Conservation (phyloP, 2,113 vertebrate species). For the Telmatochromis brachygnathus region DNA sequence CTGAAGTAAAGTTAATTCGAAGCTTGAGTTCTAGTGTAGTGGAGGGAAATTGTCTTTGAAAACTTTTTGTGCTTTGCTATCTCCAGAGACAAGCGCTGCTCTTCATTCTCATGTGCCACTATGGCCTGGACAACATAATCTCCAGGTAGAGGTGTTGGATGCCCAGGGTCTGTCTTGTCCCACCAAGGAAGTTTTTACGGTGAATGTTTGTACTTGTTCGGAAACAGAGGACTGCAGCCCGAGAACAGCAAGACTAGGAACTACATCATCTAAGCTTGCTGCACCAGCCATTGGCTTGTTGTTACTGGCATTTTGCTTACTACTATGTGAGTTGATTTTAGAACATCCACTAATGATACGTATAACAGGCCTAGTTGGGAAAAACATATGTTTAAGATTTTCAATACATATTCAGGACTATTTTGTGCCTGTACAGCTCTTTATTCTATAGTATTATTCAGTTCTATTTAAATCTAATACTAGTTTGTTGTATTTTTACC, state of each 20-base stretch:
- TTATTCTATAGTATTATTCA: neutral
- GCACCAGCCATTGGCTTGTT: slow-evolving; percentile 68
- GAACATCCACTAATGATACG: neutral
- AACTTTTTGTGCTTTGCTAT: neutral
- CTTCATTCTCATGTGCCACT: slow-evolving; percentile 23
- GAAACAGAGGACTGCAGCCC: neutral
- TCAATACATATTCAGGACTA: neutral
- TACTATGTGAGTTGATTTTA: slow-evolving; percentile 74
- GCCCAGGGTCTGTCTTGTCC: slow-evolving; percentile 57
- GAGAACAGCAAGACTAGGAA: accelerated
- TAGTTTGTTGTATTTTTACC: neutral
- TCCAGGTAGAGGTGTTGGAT: slow-evolving; percentile 57
- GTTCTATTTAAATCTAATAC: neutral
- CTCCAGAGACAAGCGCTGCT: slow-evolving; percentile 38
- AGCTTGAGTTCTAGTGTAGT: neutral
- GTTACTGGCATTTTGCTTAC: slow-evolving; percentile 63
- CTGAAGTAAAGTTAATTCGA: neutral
- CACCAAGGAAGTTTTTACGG: slow-evolving; percentile 25
- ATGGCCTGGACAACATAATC: slow-evolving; percentile 55
- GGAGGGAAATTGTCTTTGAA: neutral
- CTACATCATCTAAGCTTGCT: slow-evolving; percentile 43
- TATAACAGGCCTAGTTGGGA: neutral
- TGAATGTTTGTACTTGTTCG: slow-evolving; percentile 63
- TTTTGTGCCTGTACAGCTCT: neutral
- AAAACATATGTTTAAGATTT: neutral